Evolutionary conservation across 2,113 vertebrate genomes (phyloP).

Genomic region (Mustelus asterias): DNA sequence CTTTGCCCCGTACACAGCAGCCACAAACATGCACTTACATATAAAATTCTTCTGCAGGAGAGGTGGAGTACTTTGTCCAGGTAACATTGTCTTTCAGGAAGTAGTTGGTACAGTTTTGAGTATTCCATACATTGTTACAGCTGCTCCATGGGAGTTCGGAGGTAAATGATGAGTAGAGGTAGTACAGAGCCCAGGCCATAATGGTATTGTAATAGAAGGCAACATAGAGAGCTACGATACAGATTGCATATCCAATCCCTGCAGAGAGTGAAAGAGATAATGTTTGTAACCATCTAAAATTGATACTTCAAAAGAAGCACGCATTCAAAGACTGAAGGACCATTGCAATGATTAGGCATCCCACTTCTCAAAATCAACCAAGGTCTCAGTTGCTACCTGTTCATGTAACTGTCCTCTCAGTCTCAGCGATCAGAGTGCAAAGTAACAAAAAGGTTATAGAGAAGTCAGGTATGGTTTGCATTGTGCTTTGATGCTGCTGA

Average conservation of each 20-base stretch:
- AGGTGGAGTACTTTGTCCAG: constrained; percentile 77
- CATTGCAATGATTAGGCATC: not conserved
- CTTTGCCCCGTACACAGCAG: not conserved
- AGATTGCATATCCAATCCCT: constrained; percentile 97
- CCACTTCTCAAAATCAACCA: not conserved
- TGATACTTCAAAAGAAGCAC: not conserved
- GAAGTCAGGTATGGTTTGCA: not conserved
- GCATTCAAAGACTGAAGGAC: not conserved
- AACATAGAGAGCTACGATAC: constrained; percentile 85
- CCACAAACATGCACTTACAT: constrained; percentile 87
- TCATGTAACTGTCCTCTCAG: not conserved
- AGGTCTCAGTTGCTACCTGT: not conserved
- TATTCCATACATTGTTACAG: constrained; percentile 90
- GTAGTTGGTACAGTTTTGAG: constrained; percentile 80
- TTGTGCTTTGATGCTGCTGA: not conserved
- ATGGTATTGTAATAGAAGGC: constrained; percentile 99
- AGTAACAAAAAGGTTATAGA: not conserved
- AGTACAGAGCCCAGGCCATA: constrained; percentile 97
- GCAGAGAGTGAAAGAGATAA: constrained; percentile 37
- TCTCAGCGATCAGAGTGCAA: too few species aligned
- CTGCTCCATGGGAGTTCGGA: constrained; percentile 83
- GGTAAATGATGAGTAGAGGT: constrained; percentile 85
- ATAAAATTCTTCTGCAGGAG: constrained; percentile 97
- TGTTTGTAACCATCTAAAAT: not conserved
- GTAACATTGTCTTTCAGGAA: constrained; percentile 75